Percentiles rank a stretch among this genome's conserved stretches.
These are phyloP conservation scores for Riparia riparia DNA, from an alignment of 2,113 vertebrate species.

Conservation along the genomic window DNA sequence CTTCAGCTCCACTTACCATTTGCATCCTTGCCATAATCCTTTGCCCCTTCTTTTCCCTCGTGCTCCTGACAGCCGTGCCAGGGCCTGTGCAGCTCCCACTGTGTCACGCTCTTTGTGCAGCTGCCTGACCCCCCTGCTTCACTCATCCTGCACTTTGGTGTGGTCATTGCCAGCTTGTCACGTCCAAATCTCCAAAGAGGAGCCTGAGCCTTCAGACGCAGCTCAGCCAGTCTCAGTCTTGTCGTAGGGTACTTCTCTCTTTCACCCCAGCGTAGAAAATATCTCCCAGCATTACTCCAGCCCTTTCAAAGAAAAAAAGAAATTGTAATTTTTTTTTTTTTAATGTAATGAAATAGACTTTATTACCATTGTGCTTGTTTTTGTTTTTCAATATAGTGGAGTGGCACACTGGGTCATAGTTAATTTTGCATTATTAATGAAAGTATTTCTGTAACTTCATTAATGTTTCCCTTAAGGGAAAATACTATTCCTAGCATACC, in stretches of 20 bases:
- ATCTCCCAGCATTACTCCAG: background rate
- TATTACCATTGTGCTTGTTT: background rate
- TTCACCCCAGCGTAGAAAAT: background rate
- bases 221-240: background rate
- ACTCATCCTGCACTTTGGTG: rapidly evolving
- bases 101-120: rapidly evolving
- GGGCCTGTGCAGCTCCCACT: background rate
- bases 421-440: background rate
- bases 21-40: background rate
- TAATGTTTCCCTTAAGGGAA: background rate
- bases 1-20: background rate
- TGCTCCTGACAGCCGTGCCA: background rate
- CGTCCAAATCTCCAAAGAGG: background rate
- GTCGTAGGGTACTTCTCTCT: rapidly evolving
- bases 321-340: background rate
- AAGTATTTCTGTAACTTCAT: background rate
- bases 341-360: background rate
- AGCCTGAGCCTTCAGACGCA: background rate
- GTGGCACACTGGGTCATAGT: background rate
- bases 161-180: background rate
- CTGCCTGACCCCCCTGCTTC: background rate
- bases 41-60: background rate
- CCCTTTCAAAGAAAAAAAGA: background rate
- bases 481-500: background rate
- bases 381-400: background rate